A percentile compares a stretch with the other conserved stretches of the same genome.
phyloP scores from a whole-genome alignment of 2,113 vertebrate genomes.

The Grammomys surdaster region DNA sequence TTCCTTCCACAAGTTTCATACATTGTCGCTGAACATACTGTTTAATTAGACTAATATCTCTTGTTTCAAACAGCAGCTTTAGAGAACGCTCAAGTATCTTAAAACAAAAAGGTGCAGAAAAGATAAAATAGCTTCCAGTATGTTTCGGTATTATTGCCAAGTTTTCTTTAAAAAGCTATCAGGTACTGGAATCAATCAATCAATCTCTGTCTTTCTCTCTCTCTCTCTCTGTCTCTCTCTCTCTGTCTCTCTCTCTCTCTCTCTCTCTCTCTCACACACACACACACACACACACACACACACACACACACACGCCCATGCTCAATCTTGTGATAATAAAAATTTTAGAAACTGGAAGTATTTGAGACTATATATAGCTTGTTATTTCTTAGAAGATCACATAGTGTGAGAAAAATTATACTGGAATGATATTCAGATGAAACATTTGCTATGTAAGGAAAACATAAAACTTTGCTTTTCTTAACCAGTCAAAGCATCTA shows the following conservation, averaged over 20 bases:
- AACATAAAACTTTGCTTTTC: background rate
- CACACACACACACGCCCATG: too few relatives aligned
- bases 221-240: too few relatives aligned
- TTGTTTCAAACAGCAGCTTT: constrained; percentile 98
- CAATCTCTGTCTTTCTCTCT: too few relatives aligned
- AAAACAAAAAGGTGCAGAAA: constrained; percentile 72
- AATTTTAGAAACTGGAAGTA: constrained; percentile 43
- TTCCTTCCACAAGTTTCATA: constrained; percentile 95
- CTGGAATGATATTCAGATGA: background rate
- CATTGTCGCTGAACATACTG: constrained; percentile 97
- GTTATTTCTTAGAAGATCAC: constrained; percentile 14
- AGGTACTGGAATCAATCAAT: background rate
- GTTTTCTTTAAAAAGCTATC: constrained; percentile 43
- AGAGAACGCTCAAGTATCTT: constrained; percentile 98
- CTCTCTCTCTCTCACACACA: too few relatives aligned
- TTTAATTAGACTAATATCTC: constrained; percentile 98
- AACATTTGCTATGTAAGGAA: constrained; percentile 29
- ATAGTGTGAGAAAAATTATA: constrained; percentile 44
- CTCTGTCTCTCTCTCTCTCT: too few relatives aligned
- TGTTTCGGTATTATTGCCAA: constrained; percentile 10
- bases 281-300: background rate
- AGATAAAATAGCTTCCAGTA: constrained; percentile 10
- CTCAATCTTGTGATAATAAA: background rate
- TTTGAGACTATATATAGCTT: constrained; percentile 53
- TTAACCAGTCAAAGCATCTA: background rate